Evolutionary conservation across 2,888 invertebrate species (phyloP).

Genomic region (Zootermopsis nevadensis): DNA sequence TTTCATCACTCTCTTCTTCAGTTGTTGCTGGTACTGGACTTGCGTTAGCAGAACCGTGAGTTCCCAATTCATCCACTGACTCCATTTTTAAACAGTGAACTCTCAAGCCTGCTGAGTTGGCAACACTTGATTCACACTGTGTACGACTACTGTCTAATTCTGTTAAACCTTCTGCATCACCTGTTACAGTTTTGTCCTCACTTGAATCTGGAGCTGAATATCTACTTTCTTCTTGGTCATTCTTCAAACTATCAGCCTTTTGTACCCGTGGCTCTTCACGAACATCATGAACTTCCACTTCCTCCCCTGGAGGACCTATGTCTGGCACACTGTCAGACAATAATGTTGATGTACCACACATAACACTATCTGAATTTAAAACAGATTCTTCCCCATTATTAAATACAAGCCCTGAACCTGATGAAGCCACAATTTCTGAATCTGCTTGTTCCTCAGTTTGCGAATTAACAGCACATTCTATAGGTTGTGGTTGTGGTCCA

Average conservation of each 20-base stretch:
- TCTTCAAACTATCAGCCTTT: slow-evolving; percentile 24
- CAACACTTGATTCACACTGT: slow-evolving; percentile 35
- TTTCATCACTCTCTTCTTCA: slow-evolving; percentile 38
- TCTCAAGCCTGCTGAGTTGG: not conserved
- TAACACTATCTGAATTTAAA: slow-evolving; percentile 13
- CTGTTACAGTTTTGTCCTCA: slow-evolving; percentile 32
- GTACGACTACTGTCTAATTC: slow-evolving; percentile 18
- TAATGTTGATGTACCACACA: slow-evolving; percentile 44
- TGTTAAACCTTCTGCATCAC: slow-evolving; percentile 4
- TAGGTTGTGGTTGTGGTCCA: slow-evolving; percentile 41
- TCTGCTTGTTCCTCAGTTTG: slow-evolving; percentile 13
- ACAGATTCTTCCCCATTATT: slow-evolving; percentile 1
- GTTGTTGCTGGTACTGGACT: slow-evolving; percentile 27
- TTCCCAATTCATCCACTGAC: slow-evolving; percentile 36
- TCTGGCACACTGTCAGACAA: slow-evolving; percentile 46
- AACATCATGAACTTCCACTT: slow-evolving; percentile 6
- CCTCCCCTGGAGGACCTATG: slow-evolving; percentile 52
- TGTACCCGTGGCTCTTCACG: slow-evolving; percentile 15
- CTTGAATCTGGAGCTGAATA: slow-evolving; percentile 49
- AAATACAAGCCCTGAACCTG: slow-evolving; percentile 13
- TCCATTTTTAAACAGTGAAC: slow-evolving; percentile 27
- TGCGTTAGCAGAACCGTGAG: slow-evolving; percentile 25
- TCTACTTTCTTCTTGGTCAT: slow-evolving; percentile 33
- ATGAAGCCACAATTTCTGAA: slow-evolving; percentile 22
- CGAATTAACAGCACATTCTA: not conserved